Percentiles rank a stretch among this genome's conserved stretches.
Evolutionary conservation across 2,888 invertebrate species (phyloP).

Genomic region (Temnothorax ravouxi): DNA sequence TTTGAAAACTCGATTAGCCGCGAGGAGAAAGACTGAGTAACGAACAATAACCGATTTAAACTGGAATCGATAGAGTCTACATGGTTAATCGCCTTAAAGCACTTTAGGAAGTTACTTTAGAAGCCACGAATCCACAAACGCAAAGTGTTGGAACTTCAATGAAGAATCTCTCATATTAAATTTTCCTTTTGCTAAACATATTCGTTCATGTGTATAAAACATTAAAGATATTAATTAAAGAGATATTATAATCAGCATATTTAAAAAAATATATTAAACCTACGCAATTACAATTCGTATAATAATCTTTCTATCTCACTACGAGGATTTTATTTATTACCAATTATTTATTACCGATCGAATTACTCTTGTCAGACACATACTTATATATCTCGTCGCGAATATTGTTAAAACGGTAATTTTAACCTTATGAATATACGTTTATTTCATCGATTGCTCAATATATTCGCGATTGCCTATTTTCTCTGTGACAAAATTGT

Average conservation of each 20-base stretch:
- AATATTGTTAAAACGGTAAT: background rate
- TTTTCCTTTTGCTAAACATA: conserved; percentile 42
- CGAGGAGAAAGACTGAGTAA: conserved; percentile 64
- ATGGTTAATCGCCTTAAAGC: conserved; percentile 79
- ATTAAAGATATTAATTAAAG: background rate
- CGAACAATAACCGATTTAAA: conserved; percentile 81
- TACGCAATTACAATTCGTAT: background rate
- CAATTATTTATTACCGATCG: background rate
- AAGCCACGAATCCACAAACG: conserved; percentile 57
- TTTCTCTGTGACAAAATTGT: conserved; percentile 42
- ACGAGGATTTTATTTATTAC: background rate
- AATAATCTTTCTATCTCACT: background rate
- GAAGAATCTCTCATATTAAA: conserved; percentile 49
- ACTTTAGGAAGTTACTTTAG: conserved; percentile 65
- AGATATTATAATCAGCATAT: conserved; percentile 4
- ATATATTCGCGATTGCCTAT: background rate
- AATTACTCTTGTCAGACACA: background rate
- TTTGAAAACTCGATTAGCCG: conserved; percentile 79
- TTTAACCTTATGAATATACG: background rate
- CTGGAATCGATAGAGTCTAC: conserved; percentile 78
- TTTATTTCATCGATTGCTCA: conserved; percentile 5
- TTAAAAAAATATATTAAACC: background rate
- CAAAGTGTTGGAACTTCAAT: conserved; percentile 62
- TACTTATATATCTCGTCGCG: background rate
- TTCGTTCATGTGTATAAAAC: background rate